Conservation (phyloP, 2,113 vertebrate genomes). For the Psephotus haematonotus region DNA sequence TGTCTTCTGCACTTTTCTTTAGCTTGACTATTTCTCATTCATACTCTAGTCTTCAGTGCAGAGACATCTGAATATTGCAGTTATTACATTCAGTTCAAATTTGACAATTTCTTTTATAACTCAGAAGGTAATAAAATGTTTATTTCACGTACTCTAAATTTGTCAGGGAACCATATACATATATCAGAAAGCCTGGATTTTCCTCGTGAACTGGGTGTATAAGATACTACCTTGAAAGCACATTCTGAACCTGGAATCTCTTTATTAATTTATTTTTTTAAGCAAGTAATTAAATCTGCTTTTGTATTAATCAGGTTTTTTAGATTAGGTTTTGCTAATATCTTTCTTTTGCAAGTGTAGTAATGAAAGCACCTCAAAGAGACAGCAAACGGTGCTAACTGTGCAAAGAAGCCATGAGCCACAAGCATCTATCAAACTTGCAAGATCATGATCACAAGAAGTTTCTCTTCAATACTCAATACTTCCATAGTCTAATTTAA, state of each 20-base stretch:
- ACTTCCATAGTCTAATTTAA: neutral
- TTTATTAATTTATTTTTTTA: neutral
- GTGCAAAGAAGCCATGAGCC: fast-evolving
- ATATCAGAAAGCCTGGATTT: neutral
- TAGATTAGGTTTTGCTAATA: neutral
- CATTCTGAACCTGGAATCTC: neutral
- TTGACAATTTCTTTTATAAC: neutral
- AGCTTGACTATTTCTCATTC: neutral
- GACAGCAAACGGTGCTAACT: neutral
- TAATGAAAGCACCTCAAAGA: neutral
- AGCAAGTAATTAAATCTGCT: neutral
- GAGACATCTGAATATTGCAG: neutral
- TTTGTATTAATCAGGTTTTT: neutral
- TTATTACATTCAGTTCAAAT: neutral
- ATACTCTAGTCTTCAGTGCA: neutral
- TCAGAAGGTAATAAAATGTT: neutral
- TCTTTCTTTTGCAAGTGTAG: neutral
- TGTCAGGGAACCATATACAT: neutral
- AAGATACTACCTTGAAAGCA: neutral
- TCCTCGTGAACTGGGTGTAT: neutral
- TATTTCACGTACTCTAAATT: neutral
- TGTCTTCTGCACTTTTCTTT: too few relatives aligned
- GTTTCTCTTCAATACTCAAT: neutral
- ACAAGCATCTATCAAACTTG: neutral
- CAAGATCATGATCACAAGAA: neutral